Conservation (phyloP, 2,797 vertebrate species). For the Thamnophis elegans region DNA sequence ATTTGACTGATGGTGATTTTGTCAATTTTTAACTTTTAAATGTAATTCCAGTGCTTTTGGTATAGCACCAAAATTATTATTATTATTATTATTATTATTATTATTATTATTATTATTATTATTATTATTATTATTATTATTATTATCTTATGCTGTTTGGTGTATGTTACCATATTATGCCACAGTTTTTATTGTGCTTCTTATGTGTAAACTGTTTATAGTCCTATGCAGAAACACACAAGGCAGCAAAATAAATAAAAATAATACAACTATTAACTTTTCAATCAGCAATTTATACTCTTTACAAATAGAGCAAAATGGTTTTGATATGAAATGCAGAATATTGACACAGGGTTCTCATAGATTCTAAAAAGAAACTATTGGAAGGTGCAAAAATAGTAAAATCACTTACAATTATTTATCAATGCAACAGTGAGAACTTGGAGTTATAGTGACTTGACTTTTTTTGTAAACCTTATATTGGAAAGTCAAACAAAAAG, state of each 20-base stretch:
- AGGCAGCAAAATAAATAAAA: background rate
- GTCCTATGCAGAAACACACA: background rate
- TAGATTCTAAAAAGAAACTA: background rate
- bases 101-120: background rate
- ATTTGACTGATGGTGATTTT: no score
- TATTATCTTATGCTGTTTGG: background rate
- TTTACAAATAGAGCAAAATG: background rate
- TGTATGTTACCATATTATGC: background rate
- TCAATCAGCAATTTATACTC: background rate
- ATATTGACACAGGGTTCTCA: background rate
- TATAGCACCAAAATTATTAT: no score
- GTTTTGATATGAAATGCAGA: background rate
- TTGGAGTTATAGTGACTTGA: background rate
- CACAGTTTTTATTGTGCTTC: background rate
- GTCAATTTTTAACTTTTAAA: no score
- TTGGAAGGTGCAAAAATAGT: slow-evolving; percentile 13
- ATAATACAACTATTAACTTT: background rate
- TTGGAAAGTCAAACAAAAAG: background rate
- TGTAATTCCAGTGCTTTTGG: no score
- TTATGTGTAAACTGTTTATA: background rate
- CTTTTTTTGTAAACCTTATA: background rate
- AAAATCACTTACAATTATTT: background rate
- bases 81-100: background rate
- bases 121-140: background rate
- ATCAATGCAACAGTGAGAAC: background rate